Percentiles rank a stretch among this genome's conserved stretches.
Evolutionary conservation across 2,888 invertebrate species (phyloP).

Genomic region (Diarsia rubi): DNA sequence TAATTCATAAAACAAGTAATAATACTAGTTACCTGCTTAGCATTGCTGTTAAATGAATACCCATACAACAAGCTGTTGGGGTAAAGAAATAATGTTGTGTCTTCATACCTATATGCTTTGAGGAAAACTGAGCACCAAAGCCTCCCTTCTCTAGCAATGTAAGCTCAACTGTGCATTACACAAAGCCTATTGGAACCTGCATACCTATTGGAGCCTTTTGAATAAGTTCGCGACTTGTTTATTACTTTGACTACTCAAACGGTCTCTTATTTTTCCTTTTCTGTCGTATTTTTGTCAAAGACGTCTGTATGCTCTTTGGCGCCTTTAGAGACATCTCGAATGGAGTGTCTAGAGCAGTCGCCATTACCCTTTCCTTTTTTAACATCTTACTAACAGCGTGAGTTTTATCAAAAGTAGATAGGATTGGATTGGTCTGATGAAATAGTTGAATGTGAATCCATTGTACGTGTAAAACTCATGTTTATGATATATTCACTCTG

Average conservation of each 20-base stretch:
- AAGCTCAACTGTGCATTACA: slow-evolving; percentile 7
- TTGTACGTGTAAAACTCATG: background rate
- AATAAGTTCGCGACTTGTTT: slow-evolving; percentile 47
- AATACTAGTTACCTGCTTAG: background rate
- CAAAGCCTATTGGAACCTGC: slow-evolving; percentile 17
- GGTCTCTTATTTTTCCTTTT: slow-evolving; percentile 40
- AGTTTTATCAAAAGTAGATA: background rate
- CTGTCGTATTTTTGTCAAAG: slow-evolving; percentile 37
- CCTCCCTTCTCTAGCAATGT: background rate
- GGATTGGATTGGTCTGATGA: background rate
- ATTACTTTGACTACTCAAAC: slow-evolving; percentile 48
- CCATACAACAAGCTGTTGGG: background rate
- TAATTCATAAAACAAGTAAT: background rate
- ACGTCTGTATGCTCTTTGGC: slow-evolving; percentile 33
- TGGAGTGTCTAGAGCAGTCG: background rate
- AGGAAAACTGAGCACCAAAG: slow-evolving; percentile 1
- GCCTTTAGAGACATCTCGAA: slow-evolving; percentile 33
- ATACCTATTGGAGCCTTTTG: slow-evolving; percentile 26
- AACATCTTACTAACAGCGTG: slow-evolving; percentile 11
- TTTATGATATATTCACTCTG: slow-evolving; percentile 9
- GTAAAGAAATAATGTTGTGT: background rate
- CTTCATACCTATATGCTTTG: background rate
- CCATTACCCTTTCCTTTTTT: slow-evolving; percentile 8
- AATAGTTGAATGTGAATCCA: background rate
- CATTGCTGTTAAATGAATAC: background rate